Percentiles rank a stretch among this genome's conserved stretches.
Evolutionary conservation across 2,888 invertebrate genomes (phyloP).

Genomic region (Antheraea assamensis): DNA sequence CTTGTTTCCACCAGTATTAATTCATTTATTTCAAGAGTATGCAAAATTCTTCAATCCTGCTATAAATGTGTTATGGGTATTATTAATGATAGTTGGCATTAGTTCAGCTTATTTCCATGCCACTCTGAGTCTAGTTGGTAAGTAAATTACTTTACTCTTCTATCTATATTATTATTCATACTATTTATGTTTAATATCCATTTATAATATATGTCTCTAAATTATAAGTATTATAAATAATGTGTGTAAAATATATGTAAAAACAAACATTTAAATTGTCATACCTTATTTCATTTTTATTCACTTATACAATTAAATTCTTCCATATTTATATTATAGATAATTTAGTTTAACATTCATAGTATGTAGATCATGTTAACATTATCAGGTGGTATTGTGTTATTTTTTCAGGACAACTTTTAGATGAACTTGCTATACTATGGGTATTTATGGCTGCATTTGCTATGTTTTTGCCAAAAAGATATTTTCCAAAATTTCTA

Average conservation of each 20-base stretch:
- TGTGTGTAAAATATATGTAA: too few species aligned
- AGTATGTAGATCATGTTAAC: neutral
- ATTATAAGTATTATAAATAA: too few species aligned
- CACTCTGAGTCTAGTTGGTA: conserved; percentile 88
- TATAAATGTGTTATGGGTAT: conserved; percentile 91
- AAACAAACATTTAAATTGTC: too few species aligned
- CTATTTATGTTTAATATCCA: neutral
- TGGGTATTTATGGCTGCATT: conserved; percentile 92
- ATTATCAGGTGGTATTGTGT: neutral
- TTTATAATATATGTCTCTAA: neutral
- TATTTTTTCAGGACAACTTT: conserved; percentile 83
- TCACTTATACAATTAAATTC: too few species aligned
- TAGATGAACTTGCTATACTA: conserved; percentile 91
- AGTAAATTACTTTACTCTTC: conserved; percentile 33
- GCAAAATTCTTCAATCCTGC: conserved; percentile 88
- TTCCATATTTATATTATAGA: neutral
- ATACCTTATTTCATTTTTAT: too few species aligned
- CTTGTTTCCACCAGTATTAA: conserved; percentile 88
- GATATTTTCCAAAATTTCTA: conserved; percentile 86
- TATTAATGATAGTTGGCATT: conserved; percentile 89
- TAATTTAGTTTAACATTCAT: neutral
- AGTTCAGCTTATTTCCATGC: conserved; percentile 94
- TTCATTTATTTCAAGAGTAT: conserved; percentile 90
- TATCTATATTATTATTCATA: neutral
- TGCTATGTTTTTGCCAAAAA: conserved; percentile 87